phyloP scores from a whole-genome alignment of 1,140 invertebrate species.

The Ectropis grisescens region DNA sequence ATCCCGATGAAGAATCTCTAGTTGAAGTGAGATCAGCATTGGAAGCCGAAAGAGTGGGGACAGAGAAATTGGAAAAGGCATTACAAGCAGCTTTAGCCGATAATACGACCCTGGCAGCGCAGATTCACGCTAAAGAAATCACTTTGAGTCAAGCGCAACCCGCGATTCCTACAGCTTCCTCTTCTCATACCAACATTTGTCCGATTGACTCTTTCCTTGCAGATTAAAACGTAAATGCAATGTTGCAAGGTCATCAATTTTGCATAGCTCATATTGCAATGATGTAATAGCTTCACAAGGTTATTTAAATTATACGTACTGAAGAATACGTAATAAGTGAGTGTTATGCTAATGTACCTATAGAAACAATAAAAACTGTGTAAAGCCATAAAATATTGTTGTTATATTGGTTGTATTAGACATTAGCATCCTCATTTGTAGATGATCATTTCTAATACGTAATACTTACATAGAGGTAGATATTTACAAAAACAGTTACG shows the following conservation, averaged over 20 bases:
- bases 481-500: too few relatives aligned
- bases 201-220: slow-evolving; percentile 49
- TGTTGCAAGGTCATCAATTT: not conserved
- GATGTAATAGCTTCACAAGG: too few relatives aligned
- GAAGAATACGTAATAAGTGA: too few relatives aligned
- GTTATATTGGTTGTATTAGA: too few relatives aligned
- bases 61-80: slow-evolving; percentile 30
- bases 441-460: too few relatives aligned
- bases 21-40: slow-evolving; percentile 30
- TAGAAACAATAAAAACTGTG: too few relatives aligned
- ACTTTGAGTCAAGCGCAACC: not conserved
- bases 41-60: slow-evolving; percentile 35
- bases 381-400: too few relatives aligned
- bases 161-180: slow-evolving; percentile 3
- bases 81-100: slow-evolving; percentile 36
- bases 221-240: slow-evolving; percentile 26
- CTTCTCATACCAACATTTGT: slow-evolving; percentile 22
- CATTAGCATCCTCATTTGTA: too few relatives aligned
- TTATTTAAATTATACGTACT: too few relatives aligned
- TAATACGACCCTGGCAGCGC: slow-evolving; percentile 31
- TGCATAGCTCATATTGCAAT: too few relatives aligned
- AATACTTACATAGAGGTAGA: too few relatives aligned
- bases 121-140: slow-evolving; percentile 25
- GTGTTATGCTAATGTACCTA: too few relatives aligned
- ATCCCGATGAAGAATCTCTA: slow-evolving; percentile 22